These are phyloP conservation scores for Papilio gigon DNA, from an alignment of 2,888 invertebrate species.

Conservation along the genomic window DNA sequence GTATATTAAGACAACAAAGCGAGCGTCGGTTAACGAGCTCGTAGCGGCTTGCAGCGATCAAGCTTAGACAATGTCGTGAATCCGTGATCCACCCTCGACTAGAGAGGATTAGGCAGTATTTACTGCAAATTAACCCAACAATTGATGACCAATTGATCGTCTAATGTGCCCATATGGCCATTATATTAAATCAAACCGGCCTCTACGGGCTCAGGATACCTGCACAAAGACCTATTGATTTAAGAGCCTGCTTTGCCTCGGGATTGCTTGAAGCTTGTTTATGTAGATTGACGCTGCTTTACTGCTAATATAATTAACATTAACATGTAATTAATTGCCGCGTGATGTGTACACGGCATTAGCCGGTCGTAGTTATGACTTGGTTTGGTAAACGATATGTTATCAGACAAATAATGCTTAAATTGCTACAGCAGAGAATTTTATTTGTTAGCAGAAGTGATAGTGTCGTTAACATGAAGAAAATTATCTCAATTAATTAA, in stretches of 20 bases:
- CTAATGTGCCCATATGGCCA: conserved; percentile 73
- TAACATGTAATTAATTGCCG: conserved; percentile 36
- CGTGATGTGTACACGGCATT: conserved; percentile 13
- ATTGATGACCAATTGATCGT: conserved; percentile 79
- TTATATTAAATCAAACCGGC: conserved; percentile 79
- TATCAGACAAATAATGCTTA: neutral
- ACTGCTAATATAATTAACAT: conserved; percentile 40
- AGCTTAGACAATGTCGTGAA: conserved; percentile 39
- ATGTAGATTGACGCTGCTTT: conserved; percentile 58
- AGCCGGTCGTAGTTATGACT: conserved; percentile 15
- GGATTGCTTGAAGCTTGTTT: conserved; percentile 54
- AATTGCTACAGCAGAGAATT: neutral
- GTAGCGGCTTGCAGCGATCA: conserved; percentile 27
- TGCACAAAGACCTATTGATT: conserved; percentile 78
- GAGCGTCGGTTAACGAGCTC: conserved; percentile 20
- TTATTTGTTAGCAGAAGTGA: neutral
- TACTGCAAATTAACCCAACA: conserved; percentile 77
- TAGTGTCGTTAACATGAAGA: neutral
- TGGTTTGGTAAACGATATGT: neutral
- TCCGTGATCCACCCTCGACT: conserved; percentile 57
- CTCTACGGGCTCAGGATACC: conserved; percentile 60
- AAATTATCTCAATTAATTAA: too few species aligned
- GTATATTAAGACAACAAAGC: neutral
- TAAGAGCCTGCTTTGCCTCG: conserved; percentile 58
- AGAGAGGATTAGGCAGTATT: conserved; percentile 67